These are phyloP conservation scores for Andricus quercusramuli DNA, from an alignment of 2,888 invertebrate genomes.

Conservation along the genomic window DNA sequence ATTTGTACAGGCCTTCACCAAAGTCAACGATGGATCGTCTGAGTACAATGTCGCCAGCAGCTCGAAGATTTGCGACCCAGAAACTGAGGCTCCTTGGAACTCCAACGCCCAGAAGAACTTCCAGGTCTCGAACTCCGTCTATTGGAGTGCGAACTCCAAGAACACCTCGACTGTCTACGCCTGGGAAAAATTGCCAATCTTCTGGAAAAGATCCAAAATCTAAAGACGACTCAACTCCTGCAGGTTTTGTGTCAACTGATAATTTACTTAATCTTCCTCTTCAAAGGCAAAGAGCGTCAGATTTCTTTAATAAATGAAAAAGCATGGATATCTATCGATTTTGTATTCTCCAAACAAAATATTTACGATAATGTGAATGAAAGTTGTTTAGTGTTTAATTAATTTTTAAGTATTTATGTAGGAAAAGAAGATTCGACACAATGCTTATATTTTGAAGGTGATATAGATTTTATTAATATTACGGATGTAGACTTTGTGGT, in stretches of 20 bases:
- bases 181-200: constrained; percentile 58
- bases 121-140: constrained; percentile 78
- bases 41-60: constrained; percentile 97
- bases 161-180: constrained; percentile 73
- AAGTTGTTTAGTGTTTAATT: neutral
- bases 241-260: constrained; percentile 84
- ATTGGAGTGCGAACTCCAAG: constrained; percentile 72
- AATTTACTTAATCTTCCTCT: constrained; percentile 91
- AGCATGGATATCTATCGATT: constrained; percentile 57
- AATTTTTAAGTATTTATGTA: constrained; percentile 34
- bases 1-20: constrained; percentile 80
- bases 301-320: constrained; percentile 83
- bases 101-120: constrained; percentile 74
- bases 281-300: constrained; percentile 87
- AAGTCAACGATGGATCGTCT: constrained; percentile 88
- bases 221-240: constrained; percentile 55
- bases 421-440: neutral
- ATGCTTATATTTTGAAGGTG: neutral
- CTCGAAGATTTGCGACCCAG: constrained; percentile 89
- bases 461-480: neutral
- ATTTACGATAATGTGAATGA: neutral
- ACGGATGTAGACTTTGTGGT: neutral
- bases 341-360: constrained; percentile 43
- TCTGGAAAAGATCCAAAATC: constrained; percentile 62
- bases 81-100: constrained; percentile 79